Percentiles rank a stretch among this genome's conserved stretches.
Evolutionary conservation across 2,888 invertebrate genomes (phyloP).

Genomic region (Dryomyza anilis): DNA sequence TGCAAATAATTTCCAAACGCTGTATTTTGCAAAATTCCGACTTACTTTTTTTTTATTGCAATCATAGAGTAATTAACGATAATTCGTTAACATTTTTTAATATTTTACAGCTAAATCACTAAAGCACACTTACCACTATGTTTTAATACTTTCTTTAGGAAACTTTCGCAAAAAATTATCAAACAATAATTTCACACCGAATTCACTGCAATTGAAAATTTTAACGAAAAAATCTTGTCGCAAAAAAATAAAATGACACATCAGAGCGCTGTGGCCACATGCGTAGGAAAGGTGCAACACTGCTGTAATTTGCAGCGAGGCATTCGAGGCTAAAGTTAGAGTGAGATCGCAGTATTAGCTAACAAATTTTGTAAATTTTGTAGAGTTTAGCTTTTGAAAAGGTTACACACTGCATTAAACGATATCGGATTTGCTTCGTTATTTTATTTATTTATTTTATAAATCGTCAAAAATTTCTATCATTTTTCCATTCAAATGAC

Average conservation of each 20-base stretch:
- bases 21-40: not conserved
- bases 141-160: constrained; percentile 33
- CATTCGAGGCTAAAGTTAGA: not conserved
- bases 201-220: constrained; percentile 30
- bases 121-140: constrained; percentile 39
- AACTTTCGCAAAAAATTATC: constrained; percentile 36
- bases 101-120: not conserved
- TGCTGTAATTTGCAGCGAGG: constrained; percentile 17
- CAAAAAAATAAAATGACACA: constrained; percentile 26
- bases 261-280: not conserved
- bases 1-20: not conserved
- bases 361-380: not conserved
- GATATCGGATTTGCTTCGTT: not conserved
- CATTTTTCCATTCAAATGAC: too few species aligned
- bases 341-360: not conserved
- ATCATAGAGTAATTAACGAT: not conserved
- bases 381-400: not conserved
- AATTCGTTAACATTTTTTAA: not conserved
- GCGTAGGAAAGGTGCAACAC: constrained; percentile 11
- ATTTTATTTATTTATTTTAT: too few species aligned
- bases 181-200: constrained; percentile 38
- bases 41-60: constrained; percentile 2
- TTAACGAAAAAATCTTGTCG: constrained; percentile 20
- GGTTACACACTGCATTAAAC: not conserved
- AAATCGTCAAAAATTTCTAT: too few species aligned